Base-by-base conservation (phyloP, 1,140 invertebrate genomes). In the Papilio polytes region DNA sequence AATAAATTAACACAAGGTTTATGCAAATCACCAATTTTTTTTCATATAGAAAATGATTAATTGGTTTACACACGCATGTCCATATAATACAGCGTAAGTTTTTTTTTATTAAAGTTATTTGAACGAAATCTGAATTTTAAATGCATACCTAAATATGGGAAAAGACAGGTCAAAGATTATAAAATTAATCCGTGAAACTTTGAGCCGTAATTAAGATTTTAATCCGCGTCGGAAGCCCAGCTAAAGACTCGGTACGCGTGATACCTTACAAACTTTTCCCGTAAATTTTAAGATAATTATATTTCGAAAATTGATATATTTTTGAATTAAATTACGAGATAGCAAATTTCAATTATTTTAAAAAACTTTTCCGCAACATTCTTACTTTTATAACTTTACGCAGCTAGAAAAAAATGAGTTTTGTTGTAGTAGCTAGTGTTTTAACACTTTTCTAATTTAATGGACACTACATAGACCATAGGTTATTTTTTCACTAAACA, bases 191-290 rank as follows among this genome's bases (percentile, higher is more conserved):
- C 87, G 78, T 85, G 84, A 87, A 91, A 92, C 84, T 92, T 91
- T 78, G 85, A 86, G 53, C 81, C 85, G 88, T 91, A 92, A 94
- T 94, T 92, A 94, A 94, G 91, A 94, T 93, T 93, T 90, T 91
- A 92, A 93, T 94, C 90, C 88, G 82, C 86, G 82, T 84, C 81
- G 86, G 85, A 86, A 88, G 85, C 83, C 86, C 81, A 82, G 85
- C 84, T 81, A 86, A 89, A 87, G 85, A 89, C 87, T 87, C 86
- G 89, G 88, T 87, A 87, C 87, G 84, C 83, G 86, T 89, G 82
- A 74, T 91, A 88, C 86, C 88, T 90, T 81, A 82, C 72, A 87
- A 93, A 92, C 85, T 92, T 94, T 90, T 70, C 82, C 82, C 89
- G 90, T 92, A 92, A 94, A 93, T 93, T 85, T 85, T 85, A 63